These are phyloP conservation scores for Hydropsyche tenuis DNA, from an alignment of 1,140 invertebrate species.

Conservation along the genomic window DNA sequence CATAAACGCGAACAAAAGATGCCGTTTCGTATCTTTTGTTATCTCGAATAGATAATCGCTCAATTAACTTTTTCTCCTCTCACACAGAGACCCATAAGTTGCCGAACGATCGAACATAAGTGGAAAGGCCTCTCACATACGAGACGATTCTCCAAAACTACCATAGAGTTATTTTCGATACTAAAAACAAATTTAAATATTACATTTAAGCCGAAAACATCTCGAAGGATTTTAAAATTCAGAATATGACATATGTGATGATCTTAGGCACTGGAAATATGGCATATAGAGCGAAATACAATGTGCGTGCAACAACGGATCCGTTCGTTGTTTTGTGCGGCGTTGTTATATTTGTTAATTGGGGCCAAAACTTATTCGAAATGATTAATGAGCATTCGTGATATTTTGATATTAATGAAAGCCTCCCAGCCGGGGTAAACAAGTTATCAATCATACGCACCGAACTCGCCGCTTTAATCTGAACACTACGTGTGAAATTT, in stretches of 20 bases:
- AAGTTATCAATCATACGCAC: constrained; percentile 32
- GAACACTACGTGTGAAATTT: constrained; percentile 13
- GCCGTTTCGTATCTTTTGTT: constrained; percentile 7
- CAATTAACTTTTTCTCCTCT: not conserved
- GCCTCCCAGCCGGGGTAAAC: constrained; percentile 29
- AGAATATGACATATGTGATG: too few relatives aligned
- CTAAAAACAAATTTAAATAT: too few relatives aligned
- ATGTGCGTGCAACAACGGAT: too few relatives aligned
- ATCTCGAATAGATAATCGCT: constrained; percentile 16
- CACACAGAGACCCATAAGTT: too few relatives aligned
- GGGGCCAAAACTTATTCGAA: constrained; percentile 29
- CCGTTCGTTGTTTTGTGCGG: not conserved
- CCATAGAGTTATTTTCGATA: too few relatives aligned
- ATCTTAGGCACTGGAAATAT: too few relatives aligned
- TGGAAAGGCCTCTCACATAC: too few relatives aligned
- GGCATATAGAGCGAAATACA: too few relatives aligned
- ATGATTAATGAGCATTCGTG: constrained; percentile 35
- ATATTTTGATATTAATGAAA: constrained; percentile 36
- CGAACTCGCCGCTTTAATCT: constrained; percentile 20
- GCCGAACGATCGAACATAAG: too few relatives aligned
- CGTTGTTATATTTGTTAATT: constrained; percentile 29
- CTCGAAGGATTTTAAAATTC: too few relatives aligned
- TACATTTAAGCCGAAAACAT: too few relatives aligned
- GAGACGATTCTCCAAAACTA: too few relatives aligned
- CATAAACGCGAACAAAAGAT: constrained; percentile 15